These are phyloP conservation scores for Hydrozoanthus tunicans DNA, from an alignment of 64 coral and sea anemone species.

Conservation along the genomic window DNA sequence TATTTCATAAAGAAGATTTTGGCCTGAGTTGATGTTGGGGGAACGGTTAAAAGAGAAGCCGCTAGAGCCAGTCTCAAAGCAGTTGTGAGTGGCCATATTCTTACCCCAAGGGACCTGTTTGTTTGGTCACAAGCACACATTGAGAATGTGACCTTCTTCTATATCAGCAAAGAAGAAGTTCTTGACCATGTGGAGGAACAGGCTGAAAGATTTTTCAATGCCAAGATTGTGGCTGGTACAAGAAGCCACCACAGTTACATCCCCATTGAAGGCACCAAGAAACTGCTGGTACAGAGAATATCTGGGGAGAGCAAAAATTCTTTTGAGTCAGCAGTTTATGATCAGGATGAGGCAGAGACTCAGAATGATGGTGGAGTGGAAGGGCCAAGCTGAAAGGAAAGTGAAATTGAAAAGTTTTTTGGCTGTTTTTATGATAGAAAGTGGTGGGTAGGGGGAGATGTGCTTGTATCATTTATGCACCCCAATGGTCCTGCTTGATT, in stretches of 20 bases:
- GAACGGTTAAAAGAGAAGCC: constrained; percentile 34
- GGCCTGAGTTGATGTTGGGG: neutral
- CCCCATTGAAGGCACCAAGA: too few relatives aligned
- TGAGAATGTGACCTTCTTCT: neutral
- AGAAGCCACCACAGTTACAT: constrained; percentile 27
- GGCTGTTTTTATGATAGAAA: neutral
- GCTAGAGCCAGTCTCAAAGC: neutral
- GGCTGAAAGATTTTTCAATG: constrained; percentile 7
- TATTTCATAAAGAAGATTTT: too few relatives aligned
- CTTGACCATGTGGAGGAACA: constrained; percentile 9
- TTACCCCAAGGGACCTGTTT: constrained; percentile 1
- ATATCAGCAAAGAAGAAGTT: constrained; percentile 27
- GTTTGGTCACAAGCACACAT: constrained; percentile 9
- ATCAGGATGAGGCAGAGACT: too few relatives aligned
- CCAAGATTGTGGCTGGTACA: constrained; percentile 13
- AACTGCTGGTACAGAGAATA: too few relatives aligned
- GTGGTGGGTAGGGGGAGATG: neutral
- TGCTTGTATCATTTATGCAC: too few relatives aligned
- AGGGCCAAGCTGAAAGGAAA: too few relatives aligned
- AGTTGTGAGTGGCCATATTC: neutral
- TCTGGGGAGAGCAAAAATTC: too few relatives aligned
- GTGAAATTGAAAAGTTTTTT: too few relatives aligned
- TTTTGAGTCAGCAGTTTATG: too few relatives aligned
- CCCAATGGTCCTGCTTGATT: neutral
- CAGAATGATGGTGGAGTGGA: too few relatives aligned